Evolutionary conservation across 2,113 vertebrate genomes (phyloP), one percentile per base, ranked within the genome.

Genomic region (Eubucco bourcierii): DNA sequence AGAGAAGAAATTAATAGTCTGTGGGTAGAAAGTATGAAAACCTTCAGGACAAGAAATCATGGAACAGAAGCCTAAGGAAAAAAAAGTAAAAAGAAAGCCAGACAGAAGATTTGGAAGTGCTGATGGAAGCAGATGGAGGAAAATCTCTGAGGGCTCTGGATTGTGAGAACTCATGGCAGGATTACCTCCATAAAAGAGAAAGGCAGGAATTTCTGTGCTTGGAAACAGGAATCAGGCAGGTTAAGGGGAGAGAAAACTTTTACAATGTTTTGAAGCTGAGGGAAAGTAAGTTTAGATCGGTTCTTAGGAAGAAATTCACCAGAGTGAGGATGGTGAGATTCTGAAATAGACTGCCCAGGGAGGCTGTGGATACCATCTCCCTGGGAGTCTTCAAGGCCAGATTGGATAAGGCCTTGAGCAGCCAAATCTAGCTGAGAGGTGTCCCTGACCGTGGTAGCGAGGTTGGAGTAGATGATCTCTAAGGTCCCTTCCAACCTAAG

Each of bases 81-180:
- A 83, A 63, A 65, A 28, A 41, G 11, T n/a, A 59, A 31, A 16
- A 78, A 90, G 71, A 87, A 41, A 95, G 29, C 64, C 66, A 91
- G 87, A 88, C 2, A 6, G 58, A 89, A 88, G 78, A 87, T 65
- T 90, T 95, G 87, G 84, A 95, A 92, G 60, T 56, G 79, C 29
- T 91, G 64, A 79, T 63, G 14, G 79, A 92, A 33, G 72, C 90
- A 96, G 94, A 95, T 87, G 87, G 93, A 84, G 60, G 56, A 41
- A 94, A 95, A 87, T 52, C 87, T 95, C 93, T 87, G 79, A 84
- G 94, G 87, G 74, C 24, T 82, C 78, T 55, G 59, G 71, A 79
- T 70, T 12, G 10, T n/a, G n/a, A 88, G 52, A 46, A 92, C 44
- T 87, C 55, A 34, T 74, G 74, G 53, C 72, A 84, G 63, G 52